A percentile compares a stretch with the other conserved stretches of the same genome.
Evolutionary conservation across 2,113 vertebrate genomes (phyloP).

Genomic region (Phocoena phocoena): DNA sequence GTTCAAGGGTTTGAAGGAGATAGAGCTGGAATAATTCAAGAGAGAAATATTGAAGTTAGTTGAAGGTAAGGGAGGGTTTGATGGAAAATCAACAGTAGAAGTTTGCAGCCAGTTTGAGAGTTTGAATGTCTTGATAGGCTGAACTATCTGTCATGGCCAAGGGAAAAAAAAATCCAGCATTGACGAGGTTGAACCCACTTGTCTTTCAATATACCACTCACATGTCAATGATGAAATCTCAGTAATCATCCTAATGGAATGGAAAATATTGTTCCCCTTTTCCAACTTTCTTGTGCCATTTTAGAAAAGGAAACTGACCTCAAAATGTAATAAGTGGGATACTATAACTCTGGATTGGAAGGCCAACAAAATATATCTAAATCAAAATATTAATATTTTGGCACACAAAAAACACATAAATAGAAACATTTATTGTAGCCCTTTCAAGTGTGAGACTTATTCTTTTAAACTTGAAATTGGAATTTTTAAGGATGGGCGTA

Average conservation of each 20-base stretch:
- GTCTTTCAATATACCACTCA: background rate
- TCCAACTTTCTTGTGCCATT: background rate
- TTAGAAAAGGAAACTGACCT: background rate
- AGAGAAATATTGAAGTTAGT: background rate
- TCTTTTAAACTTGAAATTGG: background rate
- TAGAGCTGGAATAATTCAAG: background rate
- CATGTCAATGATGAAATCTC: background rate
- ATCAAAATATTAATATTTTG: background rate
- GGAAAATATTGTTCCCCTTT: background rate
- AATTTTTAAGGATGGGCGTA: background rate
- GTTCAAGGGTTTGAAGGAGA: background rate
- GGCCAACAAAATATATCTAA: background rate
- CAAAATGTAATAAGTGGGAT: background rate
- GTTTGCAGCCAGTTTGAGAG: background rate
- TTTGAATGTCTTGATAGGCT: background rate
- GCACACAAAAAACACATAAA: background rate
- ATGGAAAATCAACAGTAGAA: background rate
- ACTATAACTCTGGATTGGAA: background rate
- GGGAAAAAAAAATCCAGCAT: background rate
- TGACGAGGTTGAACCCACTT: fast-evolving
- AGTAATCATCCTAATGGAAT: background rate
- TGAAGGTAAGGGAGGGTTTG: background rate
- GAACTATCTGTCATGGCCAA: no score
- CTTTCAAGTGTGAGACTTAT: background rate
- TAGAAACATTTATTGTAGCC: background rate